These are phyloP conservation scores for Leptobrachium ailaonicum DNA, from an alignment of 2,113 vertebrate genomes.

Conservation along the genomic window DNA sequence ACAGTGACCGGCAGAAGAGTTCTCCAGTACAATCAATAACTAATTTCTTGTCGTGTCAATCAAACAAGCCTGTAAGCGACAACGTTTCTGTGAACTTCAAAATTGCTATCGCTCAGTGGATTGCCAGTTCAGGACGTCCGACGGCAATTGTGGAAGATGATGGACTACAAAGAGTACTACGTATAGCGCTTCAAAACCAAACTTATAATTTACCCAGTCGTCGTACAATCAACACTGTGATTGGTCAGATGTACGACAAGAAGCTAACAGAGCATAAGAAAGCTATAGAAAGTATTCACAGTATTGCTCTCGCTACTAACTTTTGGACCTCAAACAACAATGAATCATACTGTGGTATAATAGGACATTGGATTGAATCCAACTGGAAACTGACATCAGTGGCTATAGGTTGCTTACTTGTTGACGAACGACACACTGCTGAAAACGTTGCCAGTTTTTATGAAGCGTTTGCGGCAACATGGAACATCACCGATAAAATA, in stretches of 20 bases:
- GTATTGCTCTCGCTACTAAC: no score
- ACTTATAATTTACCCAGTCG: conserved; percentile 1
- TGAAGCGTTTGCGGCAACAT: no score
- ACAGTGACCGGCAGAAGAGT: background rate
- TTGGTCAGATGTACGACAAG: background rate
- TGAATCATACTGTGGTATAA: no score
- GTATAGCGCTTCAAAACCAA: background rate
- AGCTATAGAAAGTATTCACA: no score
- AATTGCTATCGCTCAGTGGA: background rate
- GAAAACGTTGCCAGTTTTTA: no score
- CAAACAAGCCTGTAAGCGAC: background rate
- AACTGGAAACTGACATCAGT: no score
- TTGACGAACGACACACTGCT: no score
- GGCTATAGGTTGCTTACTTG: no score
- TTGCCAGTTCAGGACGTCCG: background rate
- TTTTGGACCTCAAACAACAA: no score
- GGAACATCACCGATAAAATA: no score
- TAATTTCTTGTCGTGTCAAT: background rate
- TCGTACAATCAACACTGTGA: background rate
- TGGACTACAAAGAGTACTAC: background rate
- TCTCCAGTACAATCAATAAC: background rate
- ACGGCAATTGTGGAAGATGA: background rate
- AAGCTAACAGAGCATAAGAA: no score
- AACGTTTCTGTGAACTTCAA: background rate
- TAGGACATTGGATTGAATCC: no score